These are phyloP conservation scores for Pachymerium ferrugineum DNA, from an alignment of 2,888 invertebrate genomes.

Conservation along the genomic window DNA sequence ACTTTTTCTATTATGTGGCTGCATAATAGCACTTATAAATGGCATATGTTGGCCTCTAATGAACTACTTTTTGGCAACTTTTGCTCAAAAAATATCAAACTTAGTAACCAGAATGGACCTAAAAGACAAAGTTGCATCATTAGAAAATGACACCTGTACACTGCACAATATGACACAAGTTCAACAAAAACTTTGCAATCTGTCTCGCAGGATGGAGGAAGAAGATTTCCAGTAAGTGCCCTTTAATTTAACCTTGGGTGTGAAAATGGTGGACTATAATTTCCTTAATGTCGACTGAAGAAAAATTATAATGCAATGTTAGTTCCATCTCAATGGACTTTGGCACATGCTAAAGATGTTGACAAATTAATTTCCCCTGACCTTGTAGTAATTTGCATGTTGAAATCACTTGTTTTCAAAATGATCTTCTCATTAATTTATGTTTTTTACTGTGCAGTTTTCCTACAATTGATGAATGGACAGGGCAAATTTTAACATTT, in stretches of 20 bases:
- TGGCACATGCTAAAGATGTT: too few species aligned
- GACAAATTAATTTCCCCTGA: too few species aligned
- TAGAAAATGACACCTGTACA: neutral
- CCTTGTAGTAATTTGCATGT: too few species aligned
- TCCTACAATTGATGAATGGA: too few species aligned
- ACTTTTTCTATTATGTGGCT: neutral
- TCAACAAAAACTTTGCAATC: neutral
- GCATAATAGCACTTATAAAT: neutral
- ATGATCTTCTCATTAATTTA: too few species aligned
- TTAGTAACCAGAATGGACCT: neutral
- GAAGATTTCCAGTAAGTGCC: neutral
- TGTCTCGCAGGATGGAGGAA: neutral
- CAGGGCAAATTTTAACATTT: too few species aligned
- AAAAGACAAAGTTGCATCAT: neutral
- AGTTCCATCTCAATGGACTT: too few species aligned
- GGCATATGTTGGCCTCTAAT: neutral
- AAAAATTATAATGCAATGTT: neutral
- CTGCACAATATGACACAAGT: neutral
- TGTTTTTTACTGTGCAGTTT: too few species aligned
- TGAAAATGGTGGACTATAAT: too few species aligned
- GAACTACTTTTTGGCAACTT: neutral
- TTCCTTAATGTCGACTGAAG: neutral
- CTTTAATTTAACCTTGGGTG: neutral
- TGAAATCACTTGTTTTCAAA: too few species aligned
- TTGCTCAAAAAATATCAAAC: neutral